phyloP scores from a whole-genome alignment of 1,140 invertebrate species.

The Euschistus heros region DNA sequence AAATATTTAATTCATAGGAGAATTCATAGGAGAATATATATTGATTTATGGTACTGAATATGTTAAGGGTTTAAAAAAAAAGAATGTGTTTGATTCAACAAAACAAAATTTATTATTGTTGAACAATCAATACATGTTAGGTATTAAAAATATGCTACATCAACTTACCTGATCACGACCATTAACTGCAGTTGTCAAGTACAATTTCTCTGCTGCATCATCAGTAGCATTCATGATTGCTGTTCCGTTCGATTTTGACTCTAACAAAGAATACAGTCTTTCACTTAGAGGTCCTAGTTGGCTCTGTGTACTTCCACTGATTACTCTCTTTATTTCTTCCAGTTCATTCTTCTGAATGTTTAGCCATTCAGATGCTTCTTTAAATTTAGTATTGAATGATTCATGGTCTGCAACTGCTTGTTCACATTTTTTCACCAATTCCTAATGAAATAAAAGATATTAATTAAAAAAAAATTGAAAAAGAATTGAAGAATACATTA shows the following conservation, averaged over 20 bases:
- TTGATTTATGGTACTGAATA: no score
- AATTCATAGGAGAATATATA: no score
- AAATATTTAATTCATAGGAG: background rate
- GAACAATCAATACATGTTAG: no score
- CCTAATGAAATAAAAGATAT: slow-evolving; percentile 37
- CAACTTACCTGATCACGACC: background rate
- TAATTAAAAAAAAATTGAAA: no score
- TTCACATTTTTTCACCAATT: slow-evolving; percentile 86
- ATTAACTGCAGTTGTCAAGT: slow-evolving; percentile 59
- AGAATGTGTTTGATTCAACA: no score
- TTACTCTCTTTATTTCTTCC: background rate
- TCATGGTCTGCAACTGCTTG: slow-evolving; percentile 78
- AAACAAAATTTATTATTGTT: no score
- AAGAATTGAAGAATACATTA: no score
- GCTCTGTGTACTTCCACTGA: background rate
- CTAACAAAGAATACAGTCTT: background rate
- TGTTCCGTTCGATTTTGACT: background rate
- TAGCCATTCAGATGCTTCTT: slow-evolving; percentile 73
- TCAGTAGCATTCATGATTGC: slow-evolving; percentile 54
- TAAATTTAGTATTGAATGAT: slow-evolving; percentile 71
- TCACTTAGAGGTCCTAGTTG: background rate
- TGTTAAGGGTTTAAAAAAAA: background rate
- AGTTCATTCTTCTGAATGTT: slow-evolving; percentile 36
- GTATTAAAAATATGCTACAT: no score
- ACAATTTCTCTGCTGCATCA: slow-evolving; percentile 80